Base-by-base conservation (phyloP, 35 echinoderm and acorn worm genomes). In the Heliocidaris tuberculata region DNA sequence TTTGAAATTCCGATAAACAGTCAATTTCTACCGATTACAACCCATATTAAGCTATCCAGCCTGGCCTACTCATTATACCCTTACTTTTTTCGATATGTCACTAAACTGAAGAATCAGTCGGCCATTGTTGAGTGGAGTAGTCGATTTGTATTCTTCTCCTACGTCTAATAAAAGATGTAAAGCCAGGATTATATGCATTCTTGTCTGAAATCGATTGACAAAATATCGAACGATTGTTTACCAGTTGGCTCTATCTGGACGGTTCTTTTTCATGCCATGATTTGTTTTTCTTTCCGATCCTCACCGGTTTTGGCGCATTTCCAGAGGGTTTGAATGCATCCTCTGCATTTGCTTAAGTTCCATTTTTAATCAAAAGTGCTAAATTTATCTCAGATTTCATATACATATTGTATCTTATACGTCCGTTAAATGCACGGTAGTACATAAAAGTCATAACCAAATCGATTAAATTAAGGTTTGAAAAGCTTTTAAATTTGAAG, bases 221-320 rank as follows among this genome's bases (percentile, higher is more conserved):
- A 78, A 78, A n/a, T 78, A 78, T 78, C 65, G 65, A 78, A 19
- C 65, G 65, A 78, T 78, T 78, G 65, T 78, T 78, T 78, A 78
- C 65, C 21, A n/a, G 7, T 78, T 27, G 65, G 7, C 21, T 78
- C 3, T n/a, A 78, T 78, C 27, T 27, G 6, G 60, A 7, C 27
- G 27, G 60, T 70, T 78, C 21, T n/a, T 56, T 78, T 78, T 78
- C 21, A 78, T 78, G 65, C 65, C 8, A 78, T n/a, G 65, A 78
- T 78, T n/a, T 17, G 15, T 78, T n/a, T 70, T 78, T 78, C 65
- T 78, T 21, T 78, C 19, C 21, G 19, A 21, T n/a, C 27, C 65
- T 19, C 21, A 4, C 27, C 8, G 65, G 3, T 78, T 78, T 56
- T 56, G 10, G 10, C 12, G 50, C 52, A 13, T 13, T 11, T 56